phyloP scores from a whole-genome alignment of 2,888 invertebrate species.

The Nebria brevicollis region DNA sequence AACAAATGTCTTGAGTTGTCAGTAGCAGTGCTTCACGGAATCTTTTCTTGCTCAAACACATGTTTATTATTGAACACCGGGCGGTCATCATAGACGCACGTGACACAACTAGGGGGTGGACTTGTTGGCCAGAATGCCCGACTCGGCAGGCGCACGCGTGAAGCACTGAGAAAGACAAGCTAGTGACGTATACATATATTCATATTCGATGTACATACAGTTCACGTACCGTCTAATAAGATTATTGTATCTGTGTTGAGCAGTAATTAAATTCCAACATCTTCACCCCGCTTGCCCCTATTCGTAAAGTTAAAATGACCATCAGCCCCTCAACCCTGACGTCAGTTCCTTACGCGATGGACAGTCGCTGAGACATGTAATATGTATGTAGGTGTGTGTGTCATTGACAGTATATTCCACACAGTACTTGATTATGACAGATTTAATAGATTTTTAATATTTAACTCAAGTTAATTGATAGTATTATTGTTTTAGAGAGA shows the following conservation, averaged over 20 bases:
- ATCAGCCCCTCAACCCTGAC: conserved; percentile 56
- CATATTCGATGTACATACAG: conserved; percentile 34
- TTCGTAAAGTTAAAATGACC: conserved; percentile 48
- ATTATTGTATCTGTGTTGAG: conserved; percentile 58
- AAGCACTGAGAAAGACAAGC: background rate
- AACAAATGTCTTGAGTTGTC: background rate
- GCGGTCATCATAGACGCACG: conserved; percentile 9
- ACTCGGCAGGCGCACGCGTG: background rate
- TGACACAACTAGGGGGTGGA: background rate
- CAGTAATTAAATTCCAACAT: conserved; percentile 57
- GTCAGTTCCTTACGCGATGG: conserved; percentile 52
- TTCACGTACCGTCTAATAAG: conserved; percentile 54
- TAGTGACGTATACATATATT: conserved; percentile 23
- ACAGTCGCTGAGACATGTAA: background rate
- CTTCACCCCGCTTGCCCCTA: conserved; percentile 47
- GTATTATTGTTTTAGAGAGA: too few species aligned
- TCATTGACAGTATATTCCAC: conserved; percentile 7
- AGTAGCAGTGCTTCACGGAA: background rate
- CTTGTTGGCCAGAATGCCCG: background rate
- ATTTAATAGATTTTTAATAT: background rate
- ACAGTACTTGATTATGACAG: conserved; percentile 30
- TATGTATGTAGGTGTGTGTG: conserved; percentile 2
- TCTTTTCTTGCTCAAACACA: conserved; percentile 9
- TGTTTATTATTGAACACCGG: conserved; percentile 22
- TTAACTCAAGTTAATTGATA: too few species aligned